Percentiles rank a stretch among this genome's conserved stretches.
phyloP scores from a whole-genome alignment of 2,113 vertebrate species.

The Brachyhypopomus gauderio region DNA sequence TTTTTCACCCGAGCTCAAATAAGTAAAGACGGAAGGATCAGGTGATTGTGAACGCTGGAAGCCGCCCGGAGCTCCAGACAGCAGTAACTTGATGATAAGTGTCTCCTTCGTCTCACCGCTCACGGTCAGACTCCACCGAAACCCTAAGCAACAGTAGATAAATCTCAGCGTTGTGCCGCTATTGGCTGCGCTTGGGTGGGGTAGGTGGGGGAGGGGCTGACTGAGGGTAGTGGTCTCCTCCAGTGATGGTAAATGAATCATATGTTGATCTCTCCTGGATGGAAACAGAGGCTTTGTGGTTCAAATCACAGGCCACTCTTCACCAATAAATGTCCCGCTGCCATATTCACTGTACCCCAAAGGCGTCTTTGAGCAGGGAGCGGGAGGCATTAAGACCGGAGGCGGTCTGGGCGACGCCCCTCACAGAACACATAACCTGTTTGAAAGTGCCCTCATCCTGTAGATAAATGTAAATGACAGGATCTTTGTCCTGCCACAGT shows the following conservation, averaged over 20 bases:
- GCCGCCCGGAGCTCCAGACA: not conserved
- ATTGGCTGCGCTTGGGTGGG: not conserved
- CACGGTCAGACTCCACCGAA: not conserved
- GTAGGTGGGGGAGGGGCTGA: not conserved
- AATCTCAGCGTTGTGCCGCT: slow-evolving; percentile 11
- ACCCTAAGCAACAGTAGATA: slow-evolving; percentile 9
- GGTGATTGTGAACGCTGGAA: not conserved
- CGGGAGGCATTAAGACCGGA: slow-evolving; percentile 4
- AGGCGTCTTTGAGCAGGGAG: slow-evolving; percentile 29
- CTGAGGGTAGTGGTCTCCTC: not conserved
- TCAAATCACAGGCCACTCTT: slow-evolving; percentile 28
- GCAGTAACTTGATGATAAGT: not conserved
- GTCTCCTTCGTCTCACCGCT: not conserved
- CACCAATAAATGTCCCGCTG: slow-evolving; percentile 13
- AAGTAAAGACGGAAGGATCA: not conserved
- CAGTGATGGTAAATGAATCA: slow-evolving; percentile 24
- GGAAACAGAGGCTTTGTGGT: slow-evolving; percentile 13
- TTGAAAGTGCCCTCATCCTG: slow-evolving; percentile 49
- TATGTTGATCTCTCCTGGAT: slow-evolving; percentile 25
- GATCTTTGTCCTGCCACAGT: slow-evolving; percentile 66
- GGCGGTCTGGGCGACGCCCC: slow-evolving; percentile 16
- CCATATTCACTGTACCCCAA: slow-evolving; percentile 31
- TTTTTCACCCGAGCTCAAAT: not conserved
- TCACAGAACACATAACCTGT: slow-evolving; percentile 30
- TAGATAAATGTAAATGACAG: slow-evolving; percentile 65